A percentile compares a stretch with the other conserved stretches of the same genome.
Evolutionary conservation across 2,888 invertebrate genomes (phyloP).

Genomic region (Gymnosoma rotundatum): DNA sequence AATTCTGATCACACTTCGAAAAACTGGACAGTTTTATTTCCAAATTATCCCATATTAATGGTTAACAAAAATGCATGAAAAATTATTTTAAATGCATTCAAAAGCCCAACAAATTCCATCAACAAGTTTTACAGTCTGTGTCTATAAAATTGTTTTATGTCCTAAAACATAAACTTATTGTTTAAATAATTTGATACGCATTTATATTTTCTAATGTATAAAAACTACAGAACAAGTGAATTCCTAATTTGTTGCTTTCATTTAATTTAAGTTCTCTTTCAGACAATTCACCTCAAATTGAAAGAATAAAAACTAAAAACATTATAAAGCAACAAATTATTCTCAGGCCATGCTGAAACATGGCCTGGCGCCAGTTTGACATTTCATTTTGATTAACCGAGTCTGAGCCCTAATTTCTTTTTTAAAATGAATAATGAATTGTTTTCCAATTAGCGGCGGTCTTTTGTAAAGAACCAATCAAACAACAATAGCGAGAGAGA

Average conservation of each 20-base stretch:
- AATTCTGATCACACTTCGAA: no score
- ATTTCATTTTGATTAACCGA: slow-evolving; percentile 68
- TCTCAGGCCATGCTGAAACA: slow-evolving; percentile 54
- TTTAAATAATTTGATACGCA: slow-evolving; percentile 46
- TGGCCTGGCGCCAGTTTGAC: slow-evolving; percentile 68
- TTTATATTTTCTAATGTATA: slow-evolving; percentile 28
- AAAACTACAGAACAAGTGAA: slow-evolving; percentile 45
- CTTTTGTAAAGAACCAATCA: slow-evolving; percentile 58
- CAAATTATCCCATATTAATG: no score
- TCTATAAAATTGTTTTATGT: not conserved
- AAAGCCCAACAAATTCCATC: no score
- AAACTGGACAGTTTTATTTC: no score
- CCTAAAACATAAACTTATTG: slow-evolving; percentile 34
- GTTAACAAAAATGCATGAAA: no score
- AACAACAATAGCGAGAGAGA: slow-evolving; percentile 49
- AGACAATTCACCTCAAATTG: slow-evolving; percentile 35
- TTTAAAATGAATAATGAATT: slow-evolving; percentile 78
- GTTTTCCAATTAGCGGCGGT: slow-evolving; percentile 76
- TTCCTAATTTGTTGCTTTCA: slow-evolving; percentile 36
- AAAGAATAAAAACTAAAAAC: not conserved
- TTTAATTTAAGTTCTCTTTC: slow-evolving; percentile 42
- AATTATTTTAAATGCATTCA: no score
- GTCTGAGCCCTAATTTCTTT: slow-evolving; percentile 66
- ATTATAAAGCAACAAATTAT: slow-evolving; percentile 26
- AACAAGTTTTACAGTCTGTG: not conserved